Evolutionary conservation across 64 coral and sea anemone species (phyloP).

Genomic region (Porites australiensis): DNA sequence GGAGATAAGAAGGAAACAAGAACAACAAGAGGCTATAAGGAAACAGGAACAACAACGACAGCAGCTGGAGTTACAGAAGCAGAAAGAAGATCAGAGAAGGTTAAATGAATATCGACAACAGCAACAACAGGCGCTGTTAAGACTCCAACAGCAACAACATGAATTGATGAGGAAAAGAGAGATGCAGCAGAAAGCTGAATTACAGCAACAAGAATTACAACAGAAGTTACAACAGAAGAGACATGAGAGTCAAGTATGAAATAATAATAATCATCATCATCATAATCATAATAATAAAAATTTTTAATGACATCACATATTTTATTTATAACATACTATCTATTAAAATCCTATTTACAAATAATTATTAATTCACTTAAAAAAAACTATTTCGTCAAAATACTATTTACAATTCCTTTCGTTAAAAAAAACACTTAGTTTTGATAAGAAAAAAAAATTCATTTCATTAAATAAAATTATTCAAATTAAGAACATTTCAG

Average conservation of each 20-base stretch:
- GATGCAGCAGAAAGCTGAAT: slow-evolving; percentile 43
- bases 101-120: slow-evolving; percentile 64
- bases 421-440: no score
- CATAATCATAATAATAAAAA: neutral
- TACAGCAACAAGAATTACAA: slow-evolving; percentile 84
- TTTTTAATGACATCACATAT: no score
- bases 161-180: slow-evolving; percentile 73
- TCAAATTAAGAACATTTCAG: no score
- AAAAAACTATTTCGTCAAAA: no score
- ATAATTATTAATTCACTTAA: no score
- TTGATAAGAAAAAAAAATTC: no score
- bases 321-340: no score
- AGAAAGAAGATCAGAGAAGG: slow-evolving; percentile 69
- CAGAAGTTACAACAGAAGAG: slow-evolving; percentile 93
- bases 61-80: slow-evolving; percentile 66
- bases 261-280: neutral
- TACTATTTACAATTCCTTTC: no score
- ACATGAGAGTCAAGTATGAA: slow-evolving; percentile 61
- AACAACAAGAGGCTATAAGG: slow-evolving; percentile 47
- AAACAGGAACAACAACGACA: slow-evolving; percentile 62
- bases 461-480: no score
- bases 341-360: no score
- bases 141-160: slow-evolving; percentile 90
- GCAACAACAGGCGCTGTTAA: slow-evolving; percentile 82
- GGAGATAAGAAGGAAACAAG: slow-evolving; percentile 51